These are phyloP conservation scores for Atherix ibis DNA, from an alignment of 2,888 invertebrate genomes.

Conservation along the genomic window DNA sequence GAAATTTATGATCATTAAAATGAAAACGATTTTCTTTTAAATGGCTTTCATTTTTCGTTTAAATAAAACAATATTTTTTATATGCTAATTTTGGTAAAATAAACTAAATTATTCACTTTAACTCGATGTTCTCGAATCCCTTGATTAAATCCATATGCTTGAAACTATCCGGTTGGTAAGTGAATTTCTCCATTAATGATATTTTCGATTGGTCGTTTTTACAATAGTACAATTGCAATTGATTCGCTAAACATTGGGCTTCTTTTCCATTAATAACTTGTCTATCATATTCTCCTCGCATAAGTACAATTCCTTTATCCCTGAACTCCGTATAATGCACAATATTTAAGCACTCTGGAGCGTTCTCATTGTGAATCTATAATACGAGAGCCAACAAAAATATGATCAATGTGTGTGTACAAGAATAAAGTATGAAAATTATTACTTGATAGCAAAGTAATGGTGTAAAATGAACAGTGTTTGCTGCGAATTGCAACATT, in stretches of 20 bases:
- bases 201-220: slow-evolving; percentile 45
- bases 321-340: slow-evolving; percentile 61
- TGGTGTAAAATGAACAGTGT: slow-evolving; percentile 69
- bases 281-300: slow-evolving; percentile 75
- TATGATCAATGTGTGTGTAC: background rate
- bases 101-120: slow-evolving; percentile 20
- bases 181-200: slow-evolving; percentile 51
- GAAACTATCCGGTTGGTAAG: slow-evolving; percentile 53
- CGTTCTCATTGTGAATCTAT: slow-evolving; percentile 70
- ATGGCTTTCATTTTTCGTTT: too few relatives aligned
- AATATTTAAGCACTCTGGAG: slow-evolving; percentile 71
- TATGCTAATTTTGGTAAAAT: too few relatives aligned
- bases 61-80: too few relatives aligned
- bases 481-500: slow-evolving; percentile 54
- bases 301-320: slow-evolving; percentile 58
- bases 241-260: slow-evolving; percentile 73
- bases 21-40: too few relatives aligned
- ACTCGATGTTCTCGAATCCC: slow-evolving; percentile 51
- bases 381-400: background rate
- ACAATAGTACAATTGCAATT: slow-evolving; percentile 69
- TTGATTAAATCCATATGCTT: slow-evolving; percentile 68
- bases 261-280: slow-evolving; percentile 60
- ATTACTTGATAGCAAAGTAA: slow-evolving; percentile 64
- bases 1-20: too few relatives aligned
- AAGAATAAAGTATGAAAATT: background rate